Conservation (phyloP, 2,797 vertebrate species). For the Acrossocheilus wenchowensis region DNA sequence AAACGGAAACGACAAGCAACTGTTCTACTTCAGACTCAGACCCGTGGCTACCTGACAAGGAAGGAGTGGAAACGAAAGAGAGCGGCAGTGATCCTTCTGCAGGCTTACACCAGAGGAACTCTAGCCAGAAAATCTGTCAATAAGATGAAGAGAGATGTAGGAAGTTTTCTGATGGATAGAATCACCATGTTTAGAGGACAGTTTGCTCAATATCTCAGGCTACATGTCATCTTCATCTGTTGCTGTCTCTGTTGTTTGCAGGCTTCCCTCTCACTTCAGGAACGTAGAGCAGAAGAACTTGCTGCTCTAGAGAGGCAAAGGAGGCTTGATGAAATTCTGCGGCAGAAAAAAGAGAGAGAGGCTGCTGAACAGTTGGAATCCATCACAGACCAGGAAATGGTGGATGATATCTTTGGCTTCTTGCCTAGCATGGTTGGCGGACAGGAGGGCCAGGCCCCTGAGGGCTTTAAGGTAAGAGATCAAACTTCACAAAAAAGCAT, state of each 20-base stretch:
- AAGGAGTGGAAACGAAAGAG: conserved; percentile 78
- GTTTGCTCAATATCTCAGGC: background rate
- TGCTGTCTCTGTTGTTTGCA: conserved; percentile 64
- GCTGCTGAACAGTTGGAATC: conserved; percentile 65
- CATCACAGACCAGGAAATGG: conserved; percentile 86
- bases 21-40: conserved; percentile 80
- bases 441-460: conserved; percentile 84
- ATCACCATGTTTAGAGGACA: background rate
- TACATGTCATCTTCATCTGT: background rate
- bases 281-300: conserved; percentile 70
- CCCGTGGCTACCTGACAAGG: conserved; percentile 83
- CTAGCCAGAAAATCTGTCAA: conserved; percentile 77
- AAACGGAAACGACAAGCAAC: conserved; percentile 70
- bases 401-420: conserved; percentile 93
- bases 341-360: conserved; percentile 70
- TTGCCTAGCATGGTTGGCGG: conserved; percentile 83
- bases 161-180: conserved; percentile 37
- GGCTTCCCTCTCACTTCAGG: conserved; percentile 72
- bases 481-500: background rate
- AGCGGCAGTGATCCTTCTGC: conserved; percentile 83
- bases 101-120: conserved; percentile 87
- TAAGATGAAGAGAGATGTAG: conserved; percentile 78
- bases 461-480: conserved; percentile 82
- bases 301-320: conserved; percentile 66
- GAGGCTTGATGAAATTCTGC: conserved; percentile 76